A percentile compares a stretch with the other conserved stretches of the same genome.
Conservation (phyloP, 1,140 invertebrate genomes). For the Drosophila burlai region DNA sequence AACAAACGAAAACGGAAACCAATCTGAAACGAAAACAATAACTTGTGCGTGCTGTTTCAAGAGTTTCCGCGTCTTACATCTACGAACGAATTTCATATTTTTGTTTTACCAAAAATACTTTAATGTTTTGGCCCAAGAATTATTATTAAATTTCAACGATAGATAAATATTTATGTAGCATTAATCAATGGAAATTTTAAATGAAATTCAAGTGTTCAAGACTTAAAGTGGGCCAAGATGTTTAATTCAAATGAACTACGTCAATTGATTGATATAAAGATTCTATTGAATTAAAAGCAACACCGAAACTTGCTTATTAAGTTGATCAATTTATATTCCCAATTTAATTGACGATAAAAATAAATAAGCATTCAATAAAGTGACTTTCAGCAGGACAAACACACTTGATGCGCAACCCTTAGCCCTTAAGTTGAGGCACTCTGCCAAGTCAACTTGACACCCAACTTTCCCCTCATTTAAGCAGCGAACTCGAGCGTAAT, state of each 20-base stretch:
- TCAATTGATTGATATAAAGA: background rate
- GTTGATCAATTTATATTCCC: background rate
- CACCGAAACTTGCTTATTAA: background rate
- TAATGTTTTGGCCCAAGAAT: background rate
- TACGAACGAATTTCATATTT: constrained; percentile 5
- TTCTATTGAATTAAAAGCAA: background rate
- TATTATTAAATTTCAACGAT: constrained; percentile 35
- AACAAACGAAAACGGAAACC: constrained; percentile 14
- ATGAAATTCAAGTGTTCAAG: constrained; percentile 9
- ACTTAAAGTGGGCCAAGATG: background rate
- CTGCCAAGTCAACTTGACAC: constrained; percentile 26
- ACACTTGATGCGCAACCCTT: constrained; percentile 12
- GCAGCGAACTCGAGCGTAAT: constrained; percentile 41
- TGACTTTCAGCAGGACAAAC: constrained; percentile 10
- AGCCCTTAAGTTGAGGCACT: constrained; percentile 11
- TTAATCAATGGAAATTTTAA: constrained; percentile 13
- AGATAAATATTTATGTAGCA: constrained; percentile 4
- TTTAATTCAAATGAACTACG: background rate
- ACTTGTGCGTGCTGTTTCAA: constrained; percentile 53
- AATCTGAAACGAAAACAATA: constrained; percentile 17
- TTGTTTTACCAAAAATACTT: background rate
- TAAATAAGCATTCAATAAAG: constrained; percentile 9
- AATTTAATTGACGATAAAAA: background rate
- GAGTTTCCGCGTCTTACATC: constrained; percentile 22
- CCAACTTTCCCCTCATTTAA: constrained; percentile 28